Conservation (phyloP, 2,888 invertebrate genomes). For the Cryptosula pallasiana region DNA sequence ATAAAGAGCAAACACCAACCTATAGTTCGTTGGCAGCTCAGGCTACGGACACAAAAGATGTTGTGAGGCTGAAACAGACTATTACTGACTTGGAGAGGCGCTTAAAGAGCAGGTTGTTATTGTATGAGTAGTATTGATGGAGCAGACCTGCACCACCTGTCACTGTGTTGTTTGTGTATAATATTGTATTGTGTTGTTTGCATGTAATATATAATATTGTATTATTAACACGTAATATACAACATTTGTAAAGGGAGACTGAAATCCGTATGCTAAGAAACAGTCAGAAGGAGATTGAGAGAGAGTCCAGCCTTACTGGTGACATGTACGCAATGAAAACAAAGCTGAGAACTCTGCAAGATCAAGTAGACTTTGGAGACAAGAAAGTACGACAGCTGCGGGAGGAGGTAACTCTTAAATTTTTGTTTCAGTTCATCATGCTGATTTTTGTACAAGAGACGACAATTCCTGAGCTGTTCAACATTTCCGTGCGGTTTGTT, state of each 20-base stretch:
- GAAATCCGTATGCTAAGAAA: slow-evolving; percentile 20
- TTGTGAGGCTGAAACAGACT: slow-evolving; percentile 6
- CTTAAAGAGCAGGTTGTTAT: slow-evolving; percentile 18
- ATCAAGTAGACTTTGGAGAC: background rate
- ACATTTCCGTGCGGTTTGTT: no score
- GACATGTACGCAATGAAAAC: slow-evolving; percentile 28
- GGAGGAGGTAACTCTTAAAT: background rate
- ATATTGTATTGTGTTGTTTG: no score
- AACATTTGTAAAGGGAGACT: slow-evolving; percentile 4
- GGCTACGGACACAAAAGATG: background rate
- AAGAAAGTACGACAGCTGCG: background rate
- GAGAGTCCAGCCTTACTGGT: slow-evolving; percentile 20
- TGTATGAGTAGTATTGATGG: no score
- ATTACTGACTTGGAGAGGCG: slow-evolving; percentile 18
- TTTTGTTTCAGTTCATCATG: no score
- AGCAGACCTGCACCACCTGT: no score
- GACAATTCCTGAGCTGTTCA: no score
- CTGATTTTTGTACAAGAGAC: no score
- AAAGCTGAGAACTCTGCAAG: slow-evolving; percentile 26
- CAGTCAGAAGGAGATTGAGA: slow-evolving; percentile 22
- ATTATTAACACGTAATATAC: no score
- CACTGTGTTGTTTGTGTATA: no score
- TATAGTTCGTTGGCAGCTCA: background rate
- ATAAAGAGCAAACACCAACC: background rate
- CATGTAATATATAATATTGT: no score